Conservation (phyloP, 2,797 vertebrate genomes). For the Sphenopsis melanotis region DNA sequence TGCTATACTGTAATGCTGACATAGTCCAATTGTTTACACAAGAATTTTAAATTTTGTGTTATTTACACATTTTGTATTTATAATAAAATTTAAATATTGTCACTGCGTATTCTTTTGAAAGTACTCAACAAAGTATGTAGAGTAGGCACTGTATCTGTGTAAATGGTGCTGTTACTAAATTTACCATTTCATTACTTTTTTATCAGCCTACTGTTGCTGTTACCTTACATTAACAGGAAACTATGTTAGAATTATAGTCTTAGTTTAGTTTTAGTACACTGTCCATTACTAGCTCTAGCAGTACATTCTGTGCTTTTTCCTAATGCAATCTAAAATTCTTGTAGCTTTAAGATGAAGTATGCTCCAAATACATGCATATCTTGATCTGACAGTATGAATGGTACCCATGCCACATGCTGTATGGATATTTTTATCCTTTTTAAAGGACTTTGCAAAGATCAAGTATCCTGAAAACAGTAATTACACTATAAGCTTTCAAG, state of each 20-base stretch:
- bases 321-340: not conserved
- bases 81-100: not conserved
- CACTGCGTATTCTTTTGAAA: not conserved
- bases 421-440: not conserved
- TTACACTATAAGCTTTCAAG: not conserved
- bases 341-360: not conserved
- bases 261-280: not conserved
- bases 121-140: not conserved
- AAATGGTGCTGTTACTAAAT: not conserved
- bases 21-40: not conserved
- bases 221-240: not conserved
- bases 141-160: not conserved
- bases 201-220: not conserved
- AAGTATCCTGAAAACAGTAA: not conserved
- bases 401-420: not conserved
- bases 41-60: not conserved
- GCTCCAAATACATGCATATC: not conserved
- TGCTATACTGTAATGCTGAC: not conserved
- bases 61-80: not conserved
- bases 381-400: not conserved
- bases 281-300: not conserved
- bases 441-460: not conserved
- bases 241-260: not conserved
- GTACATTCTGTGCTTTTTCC: not conserved
- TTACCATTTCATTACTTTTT: not conserved